Evolutionary conservation across 2,888 invertebrate genomes (phyloP).

Genomic region (Acronicta psi): DNA sequence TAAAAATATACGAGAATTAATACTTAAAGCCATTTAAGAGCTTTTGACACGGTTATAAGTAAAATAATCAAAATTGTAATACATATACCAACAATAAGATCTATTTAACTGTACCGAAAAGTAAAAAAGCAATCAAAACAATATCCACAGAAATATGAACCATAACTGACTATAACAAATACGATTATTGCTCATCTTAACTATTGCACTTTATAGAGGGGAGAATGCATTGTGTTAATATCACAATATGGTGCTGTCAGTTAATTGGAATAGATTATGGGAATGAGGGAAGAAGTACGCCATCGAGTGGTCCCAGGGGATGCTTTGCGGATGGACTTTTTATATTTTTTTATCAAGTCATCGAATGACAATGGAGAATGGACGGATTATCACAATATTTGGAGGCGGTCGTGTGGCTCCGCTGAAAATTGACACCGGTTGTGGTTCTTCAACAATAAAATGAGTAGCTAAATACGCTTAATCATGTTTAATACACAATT

Average conservation of each 20-base stretch:
- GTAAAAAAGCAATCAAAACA: slow-evolving; percentile 49
- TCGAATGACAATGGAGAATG: slow-evolving; percentile 80
- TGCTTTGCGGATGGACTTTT: slow-evolving; percentile 69
- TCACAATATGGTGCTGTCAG: slow-evolving; percentile 89
- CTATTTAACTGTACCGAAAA: slow-evolving; percentile 72
- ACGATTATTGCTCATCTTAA: slow-evolving; percentile 46
- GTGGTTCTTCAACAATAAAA: slow-evolving; percentile 62
- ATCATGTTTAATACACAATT: slow-evolving; percentile 65
- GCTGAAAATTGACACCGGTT: slow-evolving; percentile 76
- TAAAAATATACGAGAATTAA: slow-evolving; percentile 4
- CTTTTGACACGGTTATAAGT: slow-evolving; percentile 39
- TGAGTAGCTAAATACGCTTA: slow-evolving; percentile 60
- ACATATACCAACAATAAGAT: slow-evolving; percentile 70
- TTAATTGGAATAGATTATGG: slow-evolving; percentile 90
- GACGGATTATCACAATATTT: slow-evolving; percentile 88
- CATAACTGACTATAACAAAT: slow-evolving; percentile 37
- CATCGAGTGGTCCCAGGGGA: slow-evolving; percentile 80
- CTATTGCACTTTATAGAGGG: slow-evolving; percentile 66
- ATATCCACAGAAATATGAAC: slow-evolving; percentile 40
- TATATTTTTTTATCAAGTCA: slow-evolving; percentile 87
- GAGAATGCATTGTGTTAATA: slow-evolving; percentile 85
- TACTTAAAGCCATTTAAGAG: slow-evolving; percentile 31
- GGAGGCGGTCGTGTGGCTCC: slow-evolving; percentile 78
- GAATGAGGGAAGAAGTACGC: slow-evolving; percentile 82
- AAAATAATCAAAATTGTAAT: slow-evolving; percentile 72